These are phyloP conservation scores for Listrodromus nycthemerus DNA, from an alignment of 2,888 invertebrate species.

Conservation along the genomic window DNA sequence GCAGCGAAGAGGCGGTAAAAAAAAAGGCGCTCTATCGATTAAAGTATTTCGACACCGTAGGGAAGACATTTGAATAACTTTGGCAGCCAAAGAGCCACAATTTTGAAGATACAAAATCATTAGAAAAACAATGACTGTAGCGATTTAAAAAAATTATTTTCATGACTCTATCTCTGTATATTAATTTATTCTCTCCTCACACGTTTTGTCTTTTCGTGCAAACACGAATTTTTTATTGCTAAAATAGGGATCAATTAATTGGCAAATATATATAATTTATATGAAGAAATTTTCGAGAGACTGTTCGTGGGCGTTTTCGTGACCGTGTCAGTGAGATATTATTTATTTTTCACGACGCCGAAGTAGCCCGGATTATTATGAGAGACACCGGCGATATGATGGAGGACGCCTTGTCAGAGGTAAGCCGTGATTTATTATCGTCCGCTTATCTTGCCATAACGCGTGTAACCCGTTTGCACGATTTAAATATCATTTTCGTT, in stretches of 20 bases:
- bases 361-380: slow-evolving; percentile 70
- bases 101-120: background rate
- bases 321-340: slow-evolving; percentile 29
- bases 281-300: slow-evolving; percentile 13
- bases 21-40: slow-evolving; percentile 12
- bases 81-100: background rate
- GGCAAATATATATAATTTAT: slow-evolving; percentile 5
- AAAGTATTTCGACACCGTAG: background rate
- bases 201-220: background rate
- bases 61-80: slow-evolving; percentile 2
- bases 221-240: background rate
- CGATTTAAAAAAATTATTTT: background rate
- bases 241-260: background rate
- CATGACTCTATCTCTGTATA: background rate
- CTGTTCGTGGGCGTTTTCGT: slow-evolving; percentile 11
- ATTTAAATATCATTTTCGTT: slow-evolving; percentile 18
- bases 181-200: background rate
- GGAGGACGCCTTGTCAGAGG: slow-evolving; percentile 81
- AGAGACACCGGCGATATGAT: slow-evolving; percentile 80
- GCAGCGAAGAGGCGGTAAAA: background rate
- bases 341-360: slow-evolving; percentile 11
- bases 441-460: slow-evolving; percentile 20
- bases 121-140: background rate
- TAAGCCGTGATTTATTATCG: slow-evolving; percentile 69
- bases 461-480: background rate